Evolutionary conservation across 64 coral and sea anemone genomes (phyloP).

Genomic region (Astreopora myriophthalma): DNA sequence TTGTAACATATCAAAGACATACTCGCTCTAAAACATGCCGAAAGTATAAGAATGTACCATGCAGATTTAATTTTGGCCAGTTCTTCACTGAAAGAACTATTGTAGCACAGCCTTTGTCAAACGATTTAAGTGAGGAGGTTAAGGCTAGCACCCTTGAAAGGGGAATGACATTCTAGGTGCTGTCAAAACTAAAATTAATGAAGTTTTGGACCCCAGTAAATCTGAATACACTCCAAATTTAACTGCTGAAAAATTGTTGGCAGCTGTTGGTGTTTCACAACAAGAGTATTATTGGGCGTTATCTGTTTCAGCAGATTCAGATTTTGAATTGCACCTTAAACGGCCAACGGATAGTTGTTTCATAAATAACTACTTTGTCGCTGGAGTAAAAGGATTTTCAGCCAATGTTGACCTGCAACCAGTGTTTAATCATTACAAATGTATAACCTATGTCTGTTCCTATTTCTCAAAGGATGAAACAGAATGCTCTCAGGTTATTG

Average conservation of each 20-base stretch:
- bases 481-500: neutral
- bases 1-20: too few species aligned
- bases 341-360: constrained; percentile 56
- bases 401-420: constrained; percentile 9
- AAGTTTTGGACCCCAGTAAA: too few species aligned
- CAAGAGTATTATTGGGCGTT: constrained; percentile 64
- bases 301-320: constrained; percentile 38
- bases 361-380: constrained; percentile 66
- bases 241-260: neutral
- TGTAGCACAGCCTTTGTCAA: too few species aligned
- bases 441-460: neutral
- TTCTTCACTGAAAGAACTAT: too few species aligned
- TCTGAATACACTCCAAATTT: too few species aligned
- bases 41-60: too few species aligned
- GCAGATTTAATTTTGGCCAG: too few species aligned
- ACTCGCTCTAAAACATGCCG: too few species aligned
- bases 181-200: too few species aligned
- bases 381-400: constrained; percentile 18
- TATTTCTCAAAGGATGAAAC: neutral
- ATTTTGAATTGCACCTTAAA: constrained; percentile 60
- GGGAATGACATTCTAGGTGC: too few species aligned
- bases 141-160: too few species aligned
- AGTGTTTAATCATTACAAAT: constrained; percentile 36
- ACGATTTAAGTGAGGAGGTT: too few species aligned
- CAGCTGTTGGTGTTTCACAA: neutral